Percentiles rank a stretch among this genome's conserved stretches.
These are phyloP conservation scores for Caenorhabditis sp. DNA, from an alignment of 2,888 invertebrate species.

Conservation along the genomic window DNA sequence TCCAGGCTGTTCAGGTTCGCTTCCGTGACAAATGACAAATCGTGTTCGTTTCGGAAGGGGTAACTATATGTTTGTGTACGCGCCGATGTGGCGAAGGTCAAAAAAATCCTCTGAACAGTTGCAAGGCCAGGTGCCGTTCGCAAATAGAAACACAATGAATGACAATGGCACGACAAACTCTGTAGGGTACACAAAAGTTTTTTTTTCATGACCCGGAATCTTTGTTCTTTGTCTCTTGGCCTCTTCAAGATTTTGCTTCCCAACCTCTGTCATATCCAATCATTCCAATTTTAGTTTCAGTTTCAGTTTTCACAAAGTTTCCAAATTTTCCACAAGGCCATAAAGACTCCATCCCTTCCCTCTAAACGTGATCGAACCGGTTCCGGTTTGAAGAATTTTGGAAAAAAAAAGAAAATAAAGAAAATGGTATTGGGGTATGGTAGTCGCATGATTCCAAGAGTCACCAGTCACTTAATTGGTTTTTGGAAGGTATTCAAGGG, in stretches of 20 bases:
- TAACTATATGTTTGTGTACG: slow-evolving; percentile 58
- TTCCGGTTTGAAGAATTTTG: too few relatives aligned
- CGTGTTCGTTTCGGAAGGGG: slow-evolving; percentile 1
- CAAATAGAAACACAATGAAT: too few relatives aligned
- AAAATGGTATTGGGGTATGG: background rate
- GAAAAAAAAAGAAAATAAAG: too few relatives aligned
- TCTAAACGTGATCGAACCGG: slow-evolving; percentile 41
- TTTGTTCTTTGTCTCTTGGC: too few relatives aligned
- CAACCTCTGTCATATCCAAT: too few relatives aligned
- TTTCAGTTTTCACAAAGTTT: slow-evolving; percentile 6
- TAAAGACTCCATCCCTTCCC: too few relatives aligned
- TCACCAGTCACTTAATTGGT: slow-evolving; percentile 32
- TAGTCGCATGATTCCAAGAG: background rate
- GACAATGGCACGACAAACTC: too few relatives aligned
- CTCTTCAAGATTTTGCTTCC: too few relatives aligned
- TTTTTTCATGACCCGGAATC: too few relatives aligned
- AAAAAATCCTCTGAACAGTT: slow-evolving; percentile 47
- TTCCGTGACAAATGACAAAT: slow-evolving; percentile 4
- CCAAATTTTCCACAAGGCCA: background rate
- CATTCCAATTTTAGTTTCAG: slow-evolving; percentile 2
- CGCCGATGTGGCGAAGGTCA: slow-evolving; percentile 44
- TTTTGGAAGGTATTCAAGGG: slow-evolving; percentile 1
- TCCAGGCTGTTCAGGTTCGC: too few relatives aligned
- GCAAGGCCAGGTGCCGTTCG: slow-evolving; percentile 45
- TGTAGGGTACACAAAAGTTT: too few relatives aligned